phyloP scores from a whole-genome alignment of 2,888 invertebrate species.

The Buathra laborator region DNA sequence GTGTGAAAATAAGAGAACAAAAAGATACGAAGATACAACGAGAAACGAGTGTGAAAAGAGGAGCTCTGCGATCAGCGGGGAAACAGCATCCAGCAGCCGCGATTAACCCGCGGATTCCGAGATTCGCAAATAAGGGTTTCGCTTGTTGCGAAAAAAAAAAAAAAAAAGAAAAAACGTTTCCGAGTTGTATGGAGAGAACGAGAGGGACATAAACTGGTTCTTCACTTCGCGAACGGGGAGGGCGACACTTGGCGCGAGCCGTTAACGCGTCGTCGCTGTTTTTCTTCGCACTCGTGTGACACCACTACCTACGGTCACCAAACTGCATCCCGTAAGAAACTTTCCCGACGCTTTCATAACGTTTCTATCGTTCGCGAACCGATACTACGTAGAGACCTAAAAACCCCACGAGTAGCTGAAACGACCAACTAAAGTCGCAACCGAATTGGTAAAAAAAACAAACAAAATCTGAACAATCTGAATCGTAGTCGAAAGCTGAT shows the following conservation, averaged over 20 bases:
- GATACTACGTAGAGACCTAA: too few relatives aligned
- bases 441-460: not conserved
- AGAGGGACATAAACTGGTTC: conserved; percentile 66
- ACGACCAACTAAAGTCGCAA: conserved; percentile 3
- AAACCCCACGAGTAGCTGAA: not conserved
- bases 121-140: conserved; percentile 79
- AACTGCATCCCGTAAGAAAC: not conserved
- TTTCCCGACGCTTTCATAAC: too few relatives aligned
- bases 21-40: conserved; percentile 29
- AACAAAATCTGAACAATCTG: not conserved
- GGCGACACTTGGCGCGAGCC: conserved; percentile 69
- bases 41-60: conserved; percentile 22
- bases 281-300: conserved; percentile 40
- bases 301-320: not conserved
- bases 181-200: conserved; percentile 50
- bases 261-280: conserved; percentile 66
- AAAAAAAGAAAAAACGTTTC: not conserved
- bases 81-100: conserved; percentile 61
- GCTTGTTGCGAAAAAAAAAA: conserved; percentile 26
- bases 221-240: conserved; percentile 43
- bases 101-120: conserved; percentile 81
- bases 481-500: not conserved
- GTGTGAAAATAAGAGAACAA: conserved; percentile 39
- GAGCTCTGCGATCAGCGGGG: conserved; percentile 38
- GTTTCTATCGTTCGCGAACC: too few relatives aligned